Evolutionary conservation across 1,140 invertebrate species (phyloP).

Genomic region (Zaprionus kolodkinae): DNA sequence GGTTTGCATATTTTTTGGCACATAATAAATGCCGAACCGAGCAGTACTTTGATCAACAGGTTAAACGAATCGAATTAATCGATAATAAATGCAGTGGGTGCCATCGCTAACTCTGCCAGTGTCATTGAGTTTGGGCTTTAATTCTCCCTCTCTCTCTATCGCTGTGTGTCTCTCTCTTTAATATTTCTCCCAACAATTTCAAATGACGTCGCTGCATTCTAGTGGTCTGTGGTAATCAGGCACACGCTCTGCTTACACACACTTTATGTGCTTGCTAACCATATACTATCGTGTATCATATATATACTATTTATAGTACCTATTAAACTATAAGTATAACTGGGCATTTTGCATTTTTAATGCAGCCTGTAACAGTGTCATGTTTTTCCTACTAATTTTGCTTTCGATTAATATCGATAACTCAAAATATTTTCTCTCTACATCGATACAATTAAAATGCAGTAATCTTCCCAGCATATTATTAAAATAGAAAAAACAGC

Average conservation of each 20-base stretch:
- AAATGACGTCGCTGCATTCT: slow-evolving; percentile 30
- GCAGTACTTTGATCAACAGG: slow-evolving; percentile 45
- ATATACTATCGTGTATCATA: not conserved
- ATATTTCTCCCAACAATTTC: slow-evolving; percentile 14
- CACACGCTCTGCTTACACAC: slow-evolving; percentile 40
- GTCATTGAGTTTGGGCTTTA: slow-evolving; percentile 3
- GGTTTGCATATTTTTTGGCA: slow-evolving; percentile 32
- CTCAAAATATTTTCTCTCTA: not conserved
- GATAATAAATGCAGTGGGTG: slow-evolving; percentile 8
- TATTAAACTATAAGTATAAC: not conserved
- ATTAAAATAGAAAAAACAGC: not conserved
- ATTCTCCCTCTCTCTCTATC: not conserved
- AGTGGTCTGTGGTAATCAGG: slow-evolving; percentile 60
- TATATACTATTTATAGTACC: not conserved
- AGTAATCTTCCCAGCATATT: not conserved
- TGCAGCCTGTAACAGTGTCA: not conserved
- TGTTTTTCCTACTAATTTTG: not conserved
- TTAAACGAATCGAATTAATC: slow-evolving; percentile 34
- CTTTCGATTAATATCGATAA: slow-evolving; percentile 1
- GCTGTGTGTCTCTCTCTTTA: not conserved
- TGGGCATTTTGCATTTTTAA: not conserved
- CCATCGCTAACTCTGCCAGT: not conserved
- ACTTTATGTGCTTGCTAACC: no score
- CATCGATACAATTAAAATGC: not conserved
- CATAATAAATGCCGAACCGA: slow-evolving; percentile 25